Evolutionary conservation across 2,797 vertebrate genomes (phyloP).

Genomic region (Lepidocolaptes lacrymiger): DNA sequence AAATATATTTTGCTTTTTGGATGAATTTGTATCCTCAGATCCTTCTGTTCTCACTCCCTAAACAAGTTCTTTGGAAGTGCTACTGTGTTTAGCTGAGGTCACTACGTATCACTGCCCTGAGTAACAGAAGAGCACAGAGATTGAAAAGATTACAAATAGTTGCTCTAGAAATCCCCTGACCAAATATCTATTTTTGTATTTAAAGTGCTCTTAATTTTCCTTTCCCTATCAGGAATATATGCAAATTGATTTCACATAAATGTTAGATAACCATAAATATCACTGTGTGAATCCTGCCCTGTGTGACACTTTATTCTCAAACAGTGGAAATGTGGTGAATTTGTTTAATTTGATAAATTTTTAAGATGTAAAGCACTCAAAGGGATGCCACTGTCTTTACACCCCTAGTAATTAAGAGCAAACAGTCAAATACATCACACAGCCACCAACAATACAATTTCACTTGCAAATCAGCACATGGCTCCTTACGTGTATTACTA

Average conservation of each 20-base stretch:
- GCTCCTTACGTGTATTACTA: neutral
- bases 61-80: neutral
- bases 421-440: neutral
- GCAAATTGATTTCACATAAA: neutral
- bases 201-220: neutral
- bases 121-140: neutral
- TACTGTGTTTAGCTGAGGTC: neutral
- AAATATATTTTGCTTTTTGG: neutral
- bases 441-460: neutral
- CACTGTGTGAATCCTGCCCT: neutral
- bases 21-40: neutral
- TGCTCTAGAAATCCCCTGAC: neutral
- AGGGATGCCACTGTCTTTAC: neutral
- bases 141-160: neutral
- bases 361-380: neutral
- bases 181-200: neutral
- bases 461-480: neutral
- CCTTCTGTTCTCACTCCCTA: slow-evolving; percentile 16
- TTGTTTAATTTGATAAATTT: neutral
- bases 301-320: neutral
- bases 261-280: neutral
- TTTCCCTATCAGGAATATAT: neutral
- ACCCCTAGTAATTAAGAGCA: neutral
- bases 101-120: neutral
- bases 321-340: neutral